Percentiles rank a stretch among this genome's conserved stretches.
phyloP scores from a whole-genome alignment of 1,140 invertebrate genomes.

The Pseudomyrmex flavicornis region DNA sequence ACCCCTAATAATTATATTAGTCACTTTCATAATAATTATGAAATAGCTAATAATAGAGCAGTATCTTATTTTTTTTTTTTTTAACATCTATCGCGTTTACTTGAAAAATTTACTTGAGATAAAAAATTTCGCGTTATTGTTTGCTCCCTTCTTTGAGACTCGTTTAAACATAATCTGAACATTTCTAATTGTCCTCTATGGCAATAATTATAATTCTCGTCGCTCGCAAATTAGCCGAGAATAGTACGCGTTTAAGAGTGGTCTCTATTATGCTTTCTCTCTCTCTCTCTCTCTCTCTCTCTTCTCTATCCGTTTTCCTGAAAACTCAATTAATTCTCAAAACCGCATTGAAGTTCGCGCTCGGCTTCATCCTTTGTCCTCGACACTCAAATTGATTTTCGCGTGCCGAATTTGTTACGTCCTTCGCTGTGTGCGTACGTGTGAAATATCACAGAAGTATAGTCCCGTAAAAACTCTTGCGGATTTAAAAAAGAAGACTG shows the following conservation, averaged over 20 bases:
- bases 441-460: slow-evolving; percentile 1
- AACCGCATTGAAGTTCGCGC: not conserved
- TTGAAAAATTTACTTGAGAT: not conserved
- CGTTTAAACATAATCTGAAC: not conserved
- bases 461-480: not conserved
- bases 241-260: not conserved
- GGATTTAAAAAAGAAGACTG: slow-evolving; percentile 8
- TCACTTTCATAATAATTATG: too few relatives aligned
- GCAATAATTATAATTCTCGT: not conserved
- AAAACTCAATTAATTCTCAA: slow-evolving; percentile 35
- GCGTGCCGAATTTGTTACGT: slow-evolving; percentile 3
- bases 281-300: slow-evolving; percentile 14
- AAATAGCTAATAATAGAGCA: too few relatives aligned
- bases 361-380: not conserved
- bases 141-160: not conserved
- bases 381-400: not conserved
- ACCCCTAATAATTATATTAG: too few relatives aligned
- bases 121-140: not conserved
- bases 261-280: not conserved
- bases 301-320: slow-evolving; percentile 6
- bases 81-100: too few relatives aligned
- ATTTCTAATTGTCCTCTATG: not conserved
- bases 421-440: not conserved
- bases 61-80: too few relatives aligned
- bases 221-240: not conserved